These are phyloP conservation scores for Apamea epomidion DNA, from an alignment of 2,888 invertebrate genomes.

Conservation along the genomic window DNA sequence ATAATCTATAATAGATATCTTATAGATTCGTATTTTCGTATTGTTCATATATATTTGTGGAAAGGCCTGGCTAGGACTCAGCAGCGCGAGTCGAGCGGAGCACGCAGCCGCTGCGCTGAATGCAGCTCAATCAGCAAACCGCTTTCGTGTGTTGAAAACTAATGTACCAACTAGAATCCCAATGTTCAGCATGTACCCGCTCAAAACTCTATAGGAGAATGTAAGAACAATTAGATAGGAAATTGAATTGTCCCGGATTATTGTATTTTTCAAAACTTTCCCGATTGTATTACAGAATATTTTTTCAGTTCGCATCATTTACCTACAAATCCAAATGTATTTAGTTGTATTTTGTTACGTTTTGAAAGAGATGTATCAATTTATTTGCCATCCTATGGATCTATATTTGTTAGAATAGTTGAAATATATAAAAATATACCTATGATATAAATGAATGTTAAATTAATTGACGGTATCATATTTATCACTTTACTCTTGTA, in stretches of 20 bases:
- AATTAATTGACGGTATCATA: conserved; percentile 44
- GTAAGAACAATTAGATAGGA: conserved; percentile 58
- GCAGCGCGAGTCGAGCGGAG: neutral
- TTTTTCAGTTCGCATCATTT: conserved; percentile 1
- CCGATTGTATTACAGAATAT: neutral
- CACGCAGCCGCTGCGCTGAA: neutral
- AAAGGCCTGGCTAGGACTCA: conserved; percentile 7
- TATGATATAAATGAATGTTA: conserved; percentile 50
- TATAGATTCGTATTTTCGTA: conserved; percentile 43
- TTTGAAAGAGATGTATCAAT: conserved; percentile 33
- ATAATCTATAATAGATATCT: conserved; percentile 29
- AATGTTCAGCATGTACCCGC: conserved; percentile 4
- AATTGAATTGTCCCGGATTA: conserved; percentile 52
- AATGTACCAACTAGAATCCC: conserved; percentile 8
- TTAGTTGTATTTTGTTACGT: conserved; percentile 16
- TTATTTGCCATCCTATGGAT: conserved; percentile 22
- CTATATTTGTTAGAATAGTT: conserved; percentile 43
- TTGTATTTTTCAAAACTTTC: conserved; percentile 17
- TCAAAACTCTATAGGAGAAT: conserved; percentile 29
- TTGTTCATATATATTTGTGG: conserved; percentile 33
- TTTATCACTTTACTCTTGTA: conserved; percentile 46
- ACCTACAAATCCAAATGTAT: neutral
- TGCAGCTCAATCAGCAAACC: conserved; percentile 13
- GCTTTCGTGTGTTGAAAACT: conserved; percentile 1
- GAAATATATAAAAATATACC: conserved; percentile 33